phyloP scores from a whole-genome alignment of 2,888 invertebrate genomes.

The Drosophila neotestacea region DNA sequence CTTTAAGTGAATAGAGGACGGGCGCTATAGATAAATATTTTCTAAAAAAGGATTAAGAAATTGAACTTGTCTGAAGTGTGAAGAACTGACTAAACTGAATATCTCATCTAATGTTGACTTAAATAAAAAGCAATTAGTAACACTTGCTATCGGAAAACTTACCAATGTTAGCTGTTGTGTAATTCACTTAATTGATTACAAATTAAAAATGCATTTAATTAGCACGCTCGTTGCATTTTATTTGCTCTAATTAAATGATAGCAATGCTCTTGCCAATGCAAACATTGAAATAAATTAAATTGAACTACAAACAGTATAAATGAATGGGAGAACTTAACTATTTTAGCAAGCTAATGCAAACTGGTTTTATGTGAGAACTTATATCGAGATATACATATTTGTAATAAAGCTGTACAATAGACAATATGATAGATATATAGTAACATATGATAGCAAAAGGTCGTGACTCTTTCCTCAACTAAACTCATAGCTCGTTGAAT shows the following conservation, averaged over 20 bases:
- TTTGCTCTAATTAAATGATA: constrained; percentile 73
- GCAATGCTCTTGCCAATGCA: constrained; percentile 43
- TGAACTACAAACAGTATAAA: constrained; percentile 15
- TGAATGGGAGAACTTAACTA: constrained; percentile 20
- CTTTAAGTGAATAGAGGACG: background rate
- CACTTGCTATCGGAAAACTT: constrained; percentile 33
- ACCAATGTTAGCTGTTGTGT: constrained; percentile 28
- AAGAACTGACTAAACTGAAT: background rate
- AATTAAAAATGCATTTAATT: constrained; percentile 73
- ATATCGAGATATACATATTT: constrained; percentile 3
- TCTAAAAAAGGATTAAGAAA: background rate
- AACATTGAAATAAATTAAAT: constrained; percentile 53
- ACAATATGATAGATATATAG: constrained; percentile 1
- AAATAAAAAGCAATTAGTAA: constrained; percentile 40
- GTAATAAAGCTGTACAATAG: constrained; percentile 5
- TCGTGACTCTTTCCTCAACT: constrained; percentile 14
- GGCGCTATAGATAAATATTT: background rate
- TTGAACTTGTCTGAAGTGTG: background rate
- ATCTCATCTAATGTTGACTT: background rate
- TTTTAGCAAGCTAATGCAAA: constrained; percentile 16
- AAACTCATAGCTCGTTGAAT: constrained; percentile 8
- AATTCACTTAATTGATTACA: constrained; percentile 74
- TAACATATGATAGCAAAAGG: background rate
- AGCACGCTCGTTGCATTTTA: constrained; percentile 62
- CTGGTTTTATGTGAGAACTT: constrained; percentile 26